phyloP scores from a whole-genome alignment of 2,888 invertebrate genomes.

The Drosophila borborema region DNA sequence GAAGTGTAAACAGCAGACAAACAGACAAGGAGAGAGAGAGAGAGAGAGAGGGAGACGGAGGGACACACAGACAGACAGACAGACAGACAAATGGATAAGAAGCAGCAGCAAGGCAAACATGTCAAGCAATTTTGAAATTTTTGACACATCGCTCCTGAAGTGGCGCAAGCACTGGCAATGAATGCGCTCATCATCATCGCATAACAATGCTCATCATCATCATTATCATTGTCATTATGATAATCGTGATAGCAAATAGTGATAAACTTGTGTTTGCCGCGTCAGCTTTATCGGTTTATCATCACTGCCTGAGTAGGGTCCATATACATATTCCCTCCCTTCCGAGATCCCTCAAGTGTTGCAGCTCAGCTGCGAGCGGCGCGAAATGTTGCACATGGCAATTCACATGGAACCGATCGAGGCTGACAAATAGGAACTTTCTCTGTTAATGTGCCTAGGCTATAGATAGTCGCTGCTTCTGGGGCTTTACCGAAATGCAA shows the following conservation, averaged over 20 bases:
- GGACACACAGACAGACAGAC: conserved; percentile 27
- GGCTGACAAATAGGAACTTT: background rate
- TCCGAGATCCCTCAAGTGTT: background rate
- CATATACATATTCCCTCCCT: background rate
- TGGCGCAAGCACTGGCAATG: conserved; percentile 54
- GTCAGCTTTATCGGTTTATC: conserved; percentile 59
- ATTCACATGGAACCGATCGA: conserved; percentile 3
- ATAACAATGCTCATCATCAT: conserved; percentile 27
- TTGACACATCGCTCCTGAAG: conserved; percentile 73
- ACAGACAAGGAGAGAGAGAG: conserved; percentile 13
- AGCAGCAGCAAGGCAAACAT: conserved; percentile 63
- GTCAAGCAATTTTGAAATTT: conserved; percentile 68
- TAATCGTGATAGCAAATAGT: conserved; percentile 37
- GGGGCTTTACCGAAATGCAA: background rate
- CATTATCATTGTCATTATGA: conserved; percentile 39
- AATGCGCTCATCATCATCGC: conserved; percentile 30
- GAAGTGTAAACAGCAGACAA: conserved; percentile 67
- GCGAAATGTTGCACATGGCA: conserved; percentile 4
- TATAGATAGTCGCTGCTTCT: background rate
- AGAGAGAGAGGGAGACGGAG: conserved; percentile 29
- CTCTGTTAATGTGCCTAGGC: background rate
- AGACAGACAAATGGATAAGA: background rate
- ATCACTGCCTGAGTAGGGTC: conserved; percentile 21
- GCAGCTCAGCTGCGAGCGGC: conserved; percentile 17
- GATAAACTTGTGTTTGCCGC: conserved; percentile 29